phyloP scores from a whole-genome alignment of 2,113 vertebrate species.

The Gallinago media region DNA sequence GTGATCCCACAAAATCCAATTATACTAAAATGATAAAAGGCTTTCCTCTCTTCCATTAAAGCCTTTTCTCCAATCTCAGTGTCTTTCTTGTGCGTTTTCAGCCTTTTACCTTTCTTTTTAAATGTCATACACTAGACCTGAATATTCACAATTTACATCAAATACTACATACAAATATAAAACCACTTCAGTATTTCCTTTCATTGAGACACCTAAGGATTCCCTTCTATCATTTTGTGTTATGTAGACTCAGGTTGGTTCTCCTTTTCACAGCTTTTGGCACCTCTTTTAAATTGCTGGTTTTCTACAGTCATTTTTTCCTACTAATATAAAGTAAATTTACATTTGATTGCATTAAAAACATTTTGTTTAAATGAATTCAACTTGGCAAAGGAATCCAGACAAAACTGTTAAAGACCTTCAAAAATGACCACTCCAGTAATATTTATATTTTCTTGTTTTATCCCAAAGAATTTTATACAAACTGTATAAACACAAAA shows the following conservation, averaged over 20 bases:
- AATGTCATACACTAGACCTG: background rate
- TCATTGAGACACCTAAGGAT: background rate
- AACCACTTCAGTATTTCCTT: background rate
- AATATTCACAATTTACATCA: background rate
- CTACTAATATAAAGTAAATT: background rate
- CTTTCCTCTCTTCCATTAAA: background rate
- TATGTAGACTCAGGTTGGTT: background rate
- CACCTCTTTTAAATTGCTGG: background rate
- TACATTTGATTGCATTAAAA: background rate
- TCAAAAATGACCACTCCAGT: background rate
- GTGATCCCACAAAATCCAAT: conserved; percentile 13
- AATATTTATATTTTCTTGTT: background rate
- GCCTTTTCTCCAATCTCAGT: background rate
- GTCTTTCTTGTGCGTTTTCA: background rate
- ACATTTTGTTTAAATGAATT: background rate
- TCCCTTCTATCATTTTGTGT: background rate
- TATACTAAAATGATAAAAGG: background rate
- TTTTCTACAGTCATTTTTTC: background rate
- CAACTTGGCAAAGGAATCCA: background rate
- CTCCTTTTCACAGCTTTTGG: background rate
- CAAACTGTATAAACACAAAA: background rate
- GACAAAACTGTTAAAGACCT: background rate
- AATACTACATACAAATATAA: background rate
- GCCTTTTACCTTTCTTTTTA: background rate
- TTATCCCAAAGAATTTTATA: background rate